These are phyloP conservation scores for Ploceus nigricollis DNA, from an alignment of 2,113 vertebrate genomes.

Conservation along the genomic window DNA sequence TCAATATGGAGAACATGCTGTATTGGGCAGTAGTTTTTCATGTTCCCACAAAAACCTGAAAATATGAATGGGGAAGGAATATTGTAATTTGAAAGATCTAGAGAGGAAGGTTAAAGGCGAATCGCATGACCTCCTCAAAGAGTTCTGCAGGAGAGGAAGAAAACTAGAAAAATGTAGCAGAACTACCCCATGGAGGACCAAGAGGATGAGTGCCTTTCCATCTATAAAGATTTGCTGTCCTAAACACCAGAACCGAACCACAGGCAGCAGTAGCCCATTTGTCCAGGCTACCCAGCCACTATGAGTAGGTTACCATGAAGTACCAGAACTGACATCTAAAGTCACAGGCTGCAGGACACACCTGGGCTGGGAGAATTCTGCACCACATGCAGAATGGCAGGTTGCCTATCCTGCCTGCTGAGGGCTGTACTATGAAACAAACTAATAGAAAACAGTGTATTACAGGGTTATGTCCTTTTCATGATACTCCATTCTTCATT, in stretches of 20 bases:
- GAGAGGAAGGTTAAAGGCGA: neutral
- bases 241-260: neutral
- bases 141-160: neutral
- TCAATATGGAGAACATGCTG: neutral
- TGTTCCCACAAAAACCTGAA: neutral
- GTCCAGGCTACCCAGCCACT: neutral
- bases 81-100: neutral
- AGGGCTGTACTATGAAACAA: neutral
- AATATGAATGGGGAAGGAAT: neutral
- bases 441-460: neutral
- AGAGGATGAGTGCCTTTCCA: neutral
- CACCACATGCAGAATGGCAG: neutral
- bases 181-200: neutral
- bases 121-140: fast-evolving
- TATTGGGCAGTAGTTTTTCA: neutral
- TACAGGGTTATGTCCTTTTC: neutral
- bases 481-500: neutral
- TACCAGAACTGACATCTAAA: neutral
- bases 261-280: neutral
- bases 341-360: neutral
- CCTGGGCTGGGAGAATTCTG: neutral
- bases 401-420: neutral
- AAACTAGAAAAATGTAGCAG: neutral
- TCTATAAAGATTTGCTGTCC: neutral
- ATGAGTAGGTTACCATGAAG: neutral